Base-by-base conservation (phyloP, 2,113 vertebrate genomes). In the Speoplatyrhinus poulsoni region DNA sequence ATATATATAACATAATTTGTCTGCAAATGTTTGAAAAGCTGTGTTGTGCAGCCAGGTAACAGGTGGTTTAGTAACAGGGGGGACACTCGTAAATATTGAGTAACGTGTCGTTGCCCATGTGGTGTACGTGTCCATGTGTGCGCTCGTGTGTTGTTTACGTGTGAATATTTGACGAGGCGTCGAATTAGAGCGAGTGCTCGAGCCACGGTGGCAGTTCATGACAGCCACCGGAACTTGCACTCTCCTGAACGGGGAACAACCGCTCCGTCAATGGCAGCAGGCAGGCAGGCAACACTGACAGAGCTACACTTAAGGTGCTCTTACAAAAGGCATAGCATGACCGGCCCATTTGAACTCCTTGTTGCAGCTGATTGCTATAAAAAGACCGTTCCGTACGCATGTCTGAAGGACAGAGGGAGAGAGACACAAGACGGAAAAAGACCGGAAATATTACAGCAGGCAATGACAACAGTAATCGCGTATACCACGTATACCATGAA, bases 131-230 rank as follows among this genome's bases (percentile, higher is more conserved):
- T 41, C 32, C 19, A 12, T 11, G 32, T 16, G 63, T 55, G 49
- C n/a, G 36, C 13, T 16, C 46, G 41, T 12, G 64, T 47, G 64
- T 15, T 57, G 67, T 67, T 65, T 56, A 59, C 6, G 12, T 74
- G 15, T 84, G 78, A 83, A 83, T 86, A 67, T 82, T 85, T 80
- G 46, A 88, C 82, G 73, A 75, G 57, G 50, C 64, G 33, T 58
- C 64, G 5, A 75, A 87, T 88, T 80, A 87, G 85, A 80, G 71
- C 47, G 67, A 87, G 87, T 82, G 87, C 82, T 81, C 70, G 55
- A 62, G 60, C 4, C 3, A 16, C 60, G 47, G 26, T 54, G 63
- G 54, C 61, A 1, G 50, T 60, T 63, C 15, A 47, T 26, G 63
- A 54, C 47, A 50, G 59, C 12, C 55, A 41, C 12, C 56, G 6